Evolutionary conservation across 2,113 vertebrate species (phyloP), one percentile per base, ranked within the genome.

Genomic region (Equus quagga): DNA sequence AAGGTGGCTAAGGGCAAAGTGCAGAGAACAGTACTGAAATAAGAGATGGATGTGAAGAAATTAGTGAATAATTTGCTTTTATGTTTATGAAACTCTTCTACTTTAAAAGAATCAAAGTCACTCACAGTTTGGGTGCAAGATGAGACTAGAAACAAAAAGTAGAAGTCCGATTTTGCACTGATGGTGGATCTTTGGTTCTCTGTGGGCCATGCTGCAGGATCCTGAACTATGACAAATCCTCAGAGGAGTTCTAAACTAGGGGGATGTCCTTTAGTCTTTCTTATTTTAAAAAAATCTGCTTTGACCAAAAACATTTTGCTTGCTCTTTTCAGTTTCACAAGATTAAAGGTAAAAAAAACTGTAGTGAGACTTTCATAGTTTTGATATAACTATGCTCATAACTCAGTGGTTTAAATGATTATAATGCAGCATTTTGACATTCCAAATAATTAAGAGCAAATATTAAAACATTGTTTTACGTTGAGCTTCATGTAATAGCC

Each of bases 21-120:
- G 19, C n/a, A n/a, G 10, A 49, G 44, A 82, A 65, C 17, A 78
- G 51, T 78, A 87, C 31, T 75, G 72, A 95, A 56, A 83, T 90
- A 86, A 95, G n/a, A 69, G 41, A 90, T 10, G 10, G n/a, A 88
- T 70, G 70, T 24, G 18, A 89, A 94, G 21, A 67, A 41, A 70
- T 81, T 75, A 83, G 15, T 19, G 93, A 54, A 62, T 83, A 24
- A 87, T 56, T 84, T 96, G 54, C 18, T 86, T 94, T 95, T 72
- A 24, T 41, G 24, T 93, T 91, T 95, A 69, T 89, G 56, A 96
- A 86, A 14, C 21, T 62, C 67, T 79, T 90, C 33, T 76, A 28
- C 28, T 54, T 83, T 46, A 28, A 70, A 78, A 56, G 21, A 83
- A 36, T 78, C 62, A 69, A 93, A 93, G 28, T 58, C 28, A 67